Base-by-base conservation (phyloP, 2,797 vertebrate species). In the Diglossa cyanea region DNA sequence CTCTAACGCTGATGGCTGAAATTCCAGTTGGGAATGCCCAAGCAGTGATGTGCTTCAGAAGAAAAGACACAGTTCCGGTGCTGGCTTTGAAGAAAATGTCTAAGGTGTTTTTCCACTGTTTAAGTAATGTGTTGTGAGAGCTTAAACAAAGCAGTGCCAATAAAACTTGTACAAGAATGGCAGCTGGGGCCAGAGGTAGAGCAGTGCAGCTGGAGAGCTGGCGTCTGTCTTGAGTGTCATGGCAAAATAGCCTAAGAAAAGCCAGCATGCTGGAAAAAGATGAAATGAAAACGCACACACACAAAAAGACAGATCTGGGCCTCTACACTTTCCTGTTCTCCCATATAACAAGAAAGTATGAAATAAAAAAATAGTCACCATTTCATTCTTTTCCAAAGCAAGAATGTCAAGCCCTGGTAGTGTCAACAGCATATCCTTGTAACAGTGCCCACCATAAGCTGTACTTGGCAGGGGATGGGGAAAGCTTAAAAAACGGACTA, bases 401-500 rank as follows among this genome's bases (percentile, higher is more conserved):
- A 90, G 57, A 79, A 84, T 61, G 28, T 62, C 58, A 50, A 90
- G 58, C 33, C 67, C 88, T 55, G 45, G 24, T 76, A 87, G 50
- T 58, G 58, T 88, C 84, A 96, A 85, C 15, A 72, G 73, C 47
- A 60, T 60, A 88, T 48, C 68, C 58, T 70, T 74, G 74, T 86
- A 94, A 82, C 30, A 4, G 61, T 85, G 84, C 88, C 74, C 91
- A 94, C 76, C 66, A 88, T 63, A 90, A 47, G 37, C 70, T 44
- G 51, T 74, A 66, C 25, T 89, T 90, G 21, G 33, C 39, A 28
- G 11, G 2, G 25, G 30, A 48, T 5, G 18, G 26, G 17, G 10
- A 3, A 42, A 73, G 79, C 88, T 94, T 82, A 86, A 93, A 90
- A 88, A 84, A 96, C 1, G 86, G 94, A 96, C 91, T 73, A 88